Conservation (phyloP, 2,888 invertebrate species). For the Enchytraeus crypticus region DNA sequence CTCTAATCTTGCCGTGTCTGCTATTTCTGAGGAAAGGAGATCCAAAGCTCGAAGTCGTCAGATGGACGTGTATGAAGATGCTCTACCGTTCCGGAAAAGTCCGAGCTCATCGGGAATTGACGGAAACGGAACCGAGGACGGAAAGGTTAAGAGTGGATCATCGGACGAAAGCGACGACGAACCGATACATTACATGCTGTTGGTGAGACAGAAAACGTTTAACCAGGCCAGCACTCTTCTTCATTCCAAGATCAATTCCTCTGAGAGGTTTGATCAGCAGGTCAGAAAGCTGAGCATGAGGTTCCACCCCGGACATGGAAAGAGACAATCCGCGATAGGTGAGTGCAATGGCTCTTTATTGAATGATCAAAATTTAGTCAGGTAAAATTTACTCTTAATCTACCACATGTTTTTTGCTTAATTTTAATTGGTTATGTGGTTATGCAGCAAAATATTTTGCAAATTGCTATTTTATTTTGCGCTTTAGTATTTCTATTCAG, state of each 20-base stretch:
- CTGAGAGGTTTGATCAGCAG: not conserved
- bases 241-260: not conserved
- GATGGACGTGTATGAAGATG: not conserved
- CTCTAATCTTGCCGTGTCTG: not conserved
- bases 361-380: too few relatives aligned
- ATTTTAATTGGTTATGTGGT: too few relatives aligned
- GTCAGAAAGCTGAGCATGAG: not conserved
- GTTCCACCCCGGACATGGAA: too few relatives aligned
- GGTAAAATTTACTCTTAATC: too few relatives aligned
- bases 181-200: not conserved
- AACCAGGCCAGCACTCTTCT: not conserved
- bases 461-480: too few relatives aligned
- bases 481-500: too few relatives aligned
- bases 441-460: too few relatives aligned
- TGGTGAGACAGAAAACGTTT: not conserved
- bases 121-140: not conserved
- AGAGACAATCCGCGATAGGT: too few relatives aligned
- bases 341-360: too few relatives aligned
- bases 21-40: not conserved
- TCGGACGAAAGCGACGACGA: not conserved
- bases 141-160: not conserved
- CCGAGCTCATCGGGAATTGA: too few relatives aligned
- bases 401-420: too few relatives aligned
- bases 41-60: not conserved
- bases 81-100: not conserved